phyloP scores from a whole-genome alignment of 2,113 vertebrate species.

The Arothron firmamentum region DNA sequence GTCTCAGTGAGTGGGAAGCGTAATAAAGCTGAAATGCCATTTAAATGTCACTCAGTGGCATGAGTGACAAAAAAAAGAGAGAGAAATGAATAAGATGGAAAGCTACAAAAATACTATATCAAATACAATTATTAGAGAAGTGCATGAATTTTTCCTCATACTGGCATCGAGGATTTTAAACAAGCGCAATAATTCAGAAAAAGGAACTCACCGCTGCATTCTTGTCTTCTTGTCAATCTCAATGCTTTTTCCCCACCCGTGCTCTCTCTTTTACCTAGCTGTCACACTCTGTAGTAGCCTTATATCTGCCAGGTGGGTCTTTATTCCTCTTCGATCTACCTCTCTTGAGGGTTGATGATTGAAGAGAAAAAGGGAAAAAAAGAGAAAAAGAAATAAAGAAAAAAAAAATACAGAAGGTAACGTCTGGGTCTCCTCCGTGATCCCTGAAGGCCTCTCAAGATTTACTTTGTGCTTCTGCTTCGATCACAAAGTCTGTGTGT shows the following conservation, averaged over 20 bases:
- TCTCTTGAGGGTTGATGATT: background rate
- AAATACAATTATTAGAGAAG: background rate
- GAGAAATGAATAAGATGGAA: conserved; percentile 8
- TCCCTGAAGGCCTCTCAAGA: conserved; percentile 11
- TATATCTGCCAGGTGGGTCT: conserved; percentile 2
- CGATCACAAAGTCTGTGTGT: background rate
- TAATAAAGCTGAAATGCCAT: conserved; percentile 48
- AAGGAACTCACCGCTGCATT: conserved; percentile 52
- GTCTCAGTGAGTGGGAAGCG: conserved; percentile 10
- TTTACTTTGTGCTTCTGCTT: background rate
- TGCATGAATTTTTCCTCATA: background rate
- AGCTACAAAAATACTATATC: background rate
- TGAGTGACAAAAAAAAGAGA: conserved; percentile 5
- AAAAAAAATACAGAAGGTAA: background rate
- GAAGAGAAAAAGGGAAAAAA: background rate
- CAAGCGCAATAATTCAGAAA: background rate
- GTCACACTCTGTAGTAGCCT: background rate
- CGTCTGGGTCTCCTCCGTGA: conserved; percentile 11
- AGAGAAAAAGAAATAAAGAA: background rate
- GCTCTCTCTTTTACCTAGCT: background rate
- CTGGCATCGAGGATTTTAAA: background rate
- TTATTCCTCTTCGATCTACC: background rate
- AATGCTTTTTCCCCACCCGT: background rate
- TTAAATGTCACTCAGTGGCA: conserved; percentile 50
- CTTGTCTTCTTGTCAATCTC: conserved; percentile 25